These are phyloP conservation scores for Lasius platythorax DNA, from an alignment of 2,888 invertebrate genomes.

Conservation along the genomic window DNA sequence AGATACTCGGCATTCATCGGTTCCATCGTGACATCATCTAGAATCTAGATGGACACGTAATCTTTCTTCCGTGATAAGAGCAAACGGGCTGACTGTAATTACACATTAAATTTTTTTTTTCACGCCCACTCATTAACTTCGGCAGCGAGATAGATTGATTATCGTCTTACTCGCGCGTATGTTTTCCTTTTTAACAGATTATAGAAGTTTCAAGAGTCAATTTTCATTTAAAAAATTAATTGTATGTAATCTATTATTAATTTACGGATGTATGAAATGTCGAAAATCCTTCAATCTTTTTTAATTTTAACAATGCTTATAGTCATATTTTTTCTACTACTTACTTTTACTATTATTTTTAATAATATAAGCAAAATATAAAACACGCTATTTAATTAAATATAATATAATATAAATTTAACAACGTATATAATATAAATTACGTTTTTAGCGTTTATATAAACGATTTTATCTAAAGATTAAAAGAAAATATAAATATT, in stretches of 20 bases:
- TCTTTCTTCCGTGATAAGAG: conserved; percentile 57
- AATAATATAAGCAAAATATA: too few species aligned
- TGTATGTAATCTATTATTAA: not conserved
- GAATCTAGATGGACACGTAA: conserved; percentile 53
- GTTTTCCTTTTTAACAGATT: not conserved
- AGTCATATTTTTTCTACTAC: not conserved
- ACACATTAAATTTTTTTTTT: conserved; percentile 58
- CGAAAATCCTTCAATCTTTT: too few species aligned
- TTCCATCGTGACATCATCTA: conserved; percentile 39
- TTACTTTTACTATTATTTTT: not conserved
- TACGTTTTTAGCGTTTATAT: not conserved
- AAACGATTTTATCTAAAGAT: conserved; percentile 9
- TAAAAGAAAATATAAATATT: conserved; percentile 22
- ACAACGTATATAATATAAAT: not conserved
- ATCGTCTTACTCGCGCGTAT: not conserved
- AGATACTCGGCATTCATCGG: conserved; percentile 25
- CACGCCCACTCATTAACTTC: conserved; percentile 21
- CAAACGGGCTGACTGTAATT: conserved; percentile 54
- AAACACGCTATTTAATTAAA: not conserved
- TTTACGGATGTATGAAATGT: not conserved
- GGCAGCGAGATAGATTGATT: not conserved
- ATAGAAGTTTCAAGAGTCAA: not conserved
- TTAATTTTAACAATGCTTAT: not conserved
- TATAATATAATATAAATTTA: not conserved
- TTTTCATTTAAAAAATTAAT: not conserved